Percentiles rank a stretch among this genome's conserved stretches.
Conservation (phyloP, 2,113 vertebrate genomes). For the Pteronura brasiliensis region DNA sequence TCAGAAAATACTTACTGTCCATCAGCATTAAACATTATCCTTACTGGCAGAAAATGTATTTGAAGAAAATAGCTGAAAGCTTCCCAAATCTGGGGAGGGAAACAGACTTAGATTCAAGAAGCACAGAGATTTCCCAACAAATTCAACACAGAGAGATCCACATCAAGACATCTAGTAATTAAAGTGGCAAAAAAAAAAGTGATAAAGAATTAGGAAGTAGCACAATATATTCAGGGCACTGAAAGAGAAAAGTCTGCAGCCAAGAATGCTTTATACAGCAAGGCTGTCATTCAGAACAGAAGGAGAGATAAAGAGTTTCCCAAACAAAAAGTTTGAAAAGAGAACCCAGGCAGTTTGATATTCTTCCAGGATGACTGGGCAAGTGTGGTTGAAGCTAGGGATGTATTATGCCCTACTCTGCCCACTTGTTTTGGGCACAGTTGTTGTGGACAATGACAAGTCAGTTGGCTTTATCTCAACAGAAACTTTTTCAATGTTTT, state of each 20-base stretch:
- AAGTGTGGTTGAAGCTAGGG: neutral
- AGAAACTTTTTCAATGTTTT: neutral
- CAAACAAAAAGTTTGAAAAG: neutral
- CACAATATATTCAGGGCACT: neutral
- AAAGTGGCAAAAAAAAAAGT: neutral
- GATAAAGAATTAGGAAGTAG: neutral
- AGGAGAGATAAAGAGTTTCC: neutral
- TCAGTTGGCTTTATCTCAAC: neutral
- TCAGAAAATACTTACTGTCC: neutral
- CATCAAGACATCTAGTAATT: neutral
- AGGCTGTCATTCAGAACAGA: neutral
- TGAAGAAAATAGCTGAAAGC: neutral
- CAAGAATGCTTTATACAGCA: neutral
- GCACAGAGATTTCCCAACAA: neutral
- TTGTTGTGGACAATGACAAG: neutral
- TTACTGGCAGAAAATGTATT: neutral
- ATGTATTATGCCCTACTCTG: neutral
- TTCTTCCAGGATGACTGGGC: neutral
- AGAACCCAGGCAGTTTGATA: neutral
- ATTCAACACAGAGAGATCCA: neutral
- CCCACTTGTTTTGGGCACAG: neutral
- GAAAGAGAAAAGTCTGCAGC: neutral
- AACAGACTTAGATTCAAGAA: neutral
- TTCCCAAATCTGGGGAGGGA: neutral
- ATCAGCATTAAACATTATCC: neutral